phyloP scores from a whole-genome alignment of 37 sponge, comb jelly and placozoan genomes.

The Chondrosia reniformis region DNA sequence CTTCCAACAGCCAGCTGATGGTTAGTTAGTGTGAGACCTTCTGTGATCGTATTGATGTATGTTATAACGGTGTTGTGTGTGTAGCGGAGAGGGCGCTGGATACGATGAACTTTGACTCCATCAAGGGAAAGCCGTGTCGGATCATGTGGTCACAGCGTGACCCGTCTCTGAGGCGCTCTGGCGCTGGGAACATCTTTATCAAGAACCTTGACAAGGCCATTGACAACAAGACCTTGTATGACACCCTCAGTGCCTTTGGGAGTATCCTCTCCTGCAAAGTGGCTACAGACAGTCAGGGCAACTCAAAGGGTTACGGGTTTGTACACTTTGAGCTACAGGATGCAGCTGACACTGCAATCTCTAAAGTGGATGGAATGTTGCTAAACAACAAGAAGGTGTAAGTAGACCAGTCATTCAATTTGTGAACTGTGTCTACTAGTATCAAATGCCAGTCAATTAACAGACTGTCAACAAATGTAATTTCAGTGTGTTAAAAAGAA shows the following conservation, averaged over 20 bases:
- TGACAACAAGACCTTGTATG: slow-evolving; percentile 96
- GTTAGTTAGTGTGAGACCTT: slow-evolving; percentile 51
- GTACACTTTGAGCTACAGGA: slow-evolving; percentile 99
- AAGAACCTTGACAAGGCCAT: slow-evolving; percentile 98
- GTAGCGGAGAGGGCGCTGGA: slow-evolving; percentile 97
- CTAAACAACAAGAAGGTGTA: slow-evolving; percentile 98
- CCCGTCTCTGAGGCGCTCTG: slow-evolving; percentile 93
- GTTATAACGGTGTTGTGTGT: too few species aligned
- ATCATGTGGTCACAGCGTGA: slow-evolving; percentile 99
- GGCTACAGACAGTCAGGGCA: slow-evolving; percentile 69
- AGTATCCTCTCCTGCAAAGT: slow-evolving; percentile 98
- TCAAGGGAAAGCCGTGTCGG: slow-evolving; percentile 86
- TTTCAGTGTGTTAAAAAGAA: too few species aligned
- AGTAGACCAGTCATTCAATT: slow-evolving; percentile 48
- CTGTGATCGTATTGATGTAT: too few species aligned
- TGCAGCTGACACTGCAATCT: slow-evolving; percentile 89
- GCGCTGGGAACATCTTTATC: slow-evolving; percentile 97
- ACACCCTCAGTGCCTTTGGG: slow-evolving; percentile 99
- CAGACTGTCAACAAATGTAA: too few species aligned
- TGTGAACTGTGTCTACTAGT: too few species aligned
- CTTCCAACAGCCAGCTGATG: slow-evolving; percentile 94
- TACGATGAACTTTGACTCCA: slow-evolving; percentile 93
- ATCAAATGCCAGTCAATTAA: too few species aligned
- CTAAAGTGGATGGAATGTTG: slow-evolving; percentile 96
- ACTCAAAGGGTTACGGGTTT: slow-evolving; percentile 93